Base-by-base conservation (phyloP, 2,888 invertebrate species). In the Sialis fuliginosa region DNA sequence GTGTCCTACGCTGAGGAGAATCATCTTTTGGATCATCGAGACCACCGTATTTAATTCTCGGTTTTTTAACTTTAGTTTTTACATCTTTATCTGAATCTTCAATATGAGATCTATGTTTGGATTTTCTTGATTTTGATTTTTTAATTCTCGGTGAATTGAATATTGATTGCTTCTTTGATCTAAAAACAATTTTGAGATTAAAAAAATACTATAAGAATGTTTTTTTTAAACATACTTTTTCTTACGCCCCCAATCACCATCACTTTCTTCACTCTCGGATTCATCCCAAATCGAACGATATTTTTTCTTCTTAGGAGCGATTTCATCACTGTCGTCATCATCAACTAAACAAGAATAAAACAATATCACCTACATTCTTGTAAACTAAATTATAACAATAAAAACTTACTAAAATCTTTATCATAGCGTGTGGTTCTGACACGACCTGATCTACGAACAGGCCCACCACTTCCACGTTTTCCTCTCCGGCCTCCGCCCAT, bases 1-100 rank as follows among this genome's bases (percentile, higher is more conserved):
- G 63, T 0, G 85, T 85, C 52, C 82, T 67, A 56, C 81, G 71
- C 45, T 75, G 71, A 48, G 76, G 69, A 39, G 72, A 71, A 44
- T 62, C 59, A 33, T 60, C 62, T 32, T 64, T 68, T 22, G 64
- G 65, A 40, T 65, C 71, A 54, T 72, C 71, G 50, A 75, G 65
- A 0, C 73, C 73, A 8, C 75, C 75, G 61, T 72, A 75, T n/a
- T 72, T 73, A 49, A 65, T 62, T 52, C 60, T 63, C 4, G 62
- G 58, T 50, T 65, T 64, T 39, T 59, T 57, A 45, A 62, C 61
- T 33, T 59, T 53, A 47, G 50, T 55, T 44, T 54, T 56, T 3
- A 51, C 60, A 30, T 65, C 62, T 6, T 60, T 63, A 32, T 68
- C 68, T 33, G 65, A 65, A 47, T 69, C 67, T 10, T 63, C 61